phyloP scores from a whole-genome alignment of 2,888 invertebrate species.

The Drosophila putrida region DNA sequence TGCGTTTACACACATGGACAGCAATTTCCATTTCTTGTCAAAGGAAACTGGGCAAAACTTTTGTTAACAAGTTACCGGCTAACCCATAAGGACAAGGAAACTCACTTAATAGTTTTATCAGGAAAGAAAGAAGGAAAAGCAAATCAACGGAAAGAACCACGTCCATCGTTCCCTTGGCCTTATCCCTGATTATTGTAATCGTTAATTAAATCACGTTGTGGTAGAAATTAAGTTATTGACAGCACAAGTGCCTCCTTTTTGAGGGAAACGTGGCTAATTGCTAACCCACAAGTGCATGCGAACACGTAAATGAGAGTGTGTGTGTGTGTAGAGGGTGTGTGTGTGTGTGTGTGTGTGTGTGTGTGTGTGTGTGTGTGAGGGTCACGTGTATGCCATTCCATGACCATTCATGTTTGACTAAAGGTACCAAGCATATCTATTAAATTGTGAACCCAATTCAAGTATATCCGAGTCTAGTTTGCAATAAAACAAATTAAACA shows the following conservation, averaged over 20 bases:
- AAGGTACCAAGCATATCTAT: slow-evolving; percentile 12
- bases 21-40: background rate
- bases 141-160: slow-evolving; percentile 1
- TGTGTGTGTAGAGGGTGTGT: background rate
- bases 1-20: slow-evolving; percentile 8
- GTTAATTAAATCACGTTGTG: slow-evolving; percentile 79
- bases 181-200: slow-evolving; percentile 50
- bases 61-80: slow-evolving; percentile 34
- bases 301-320: background rate
- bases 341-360: background rate
- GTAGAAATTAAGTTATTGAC: slow-evolving; percentile 79
- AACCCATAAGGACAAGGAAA: slow-evolving; percentile 60
- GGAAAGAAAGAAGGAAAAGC: background rate
- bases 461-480: background rate
- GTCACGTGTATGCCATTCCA: slow-evolving; percentile 14
- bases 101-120: slow-evolving; percentile 67
- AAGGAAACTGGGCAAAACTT: slow-evolving; percentile 31
- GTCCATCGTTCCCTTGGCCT: background rate
- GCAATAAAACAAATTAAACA: background rate
- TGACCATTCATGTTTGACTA: slow-evolving; percentile 4
- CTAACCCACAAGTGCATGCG: background rate
- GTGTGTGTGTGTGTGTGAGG: too few relatives aligned
- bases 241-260: slow-evolving; percentile 53
- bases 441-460: slow-evolving; percentile 7
- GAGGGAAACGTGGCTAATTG: slow-evolving; percentile 70